phyloP scores from a whole-genome alignment of 2,888 invertebrate species.

The Torymus texanus region DNA sequence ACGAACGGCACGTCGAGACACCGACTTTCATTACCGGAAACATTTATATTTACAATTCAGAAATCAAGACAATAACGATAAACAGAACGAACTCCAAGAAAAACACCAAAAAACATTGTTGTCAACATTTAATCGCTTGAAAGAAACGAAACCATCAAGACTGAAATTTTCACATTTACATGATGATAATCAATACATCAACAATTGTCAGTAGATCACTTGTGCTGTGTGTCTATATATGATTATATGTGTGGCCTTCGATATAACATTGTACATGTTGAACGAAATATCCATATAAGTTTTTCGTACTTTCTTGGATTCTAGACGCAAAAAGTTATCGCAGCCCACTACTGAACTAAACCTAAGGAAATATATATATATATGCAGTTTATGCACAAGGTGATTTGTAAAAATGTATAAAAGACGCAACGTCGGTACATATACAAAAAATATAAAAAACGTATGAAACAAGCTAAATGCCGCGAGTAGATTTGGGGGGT shows the following conservation, averaged over 20 bases:
- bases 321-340: constrained; percentile 37
- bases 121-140: not conserved
- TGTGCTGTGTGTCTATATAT: not conserved
- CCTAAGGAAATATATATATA: constrained; percentile 46
- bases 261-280: constrained; percentile 42
- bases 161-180: constrained; percentile 19
- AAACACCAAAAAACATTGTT: not conserved
- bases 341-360: constrained; percentile 45
- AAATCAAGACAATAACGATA: constrained; percentile 3
- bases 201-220: constrained; percentile 1
- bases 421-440: constrained; percentile 57
- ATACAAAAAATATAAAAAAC: constrained; percentile 59
- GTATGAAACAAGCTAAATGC: constrained; percentile 62
- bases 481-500: constrained; percentile 56
- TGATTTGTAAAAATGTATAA: constrained; percentile 62
- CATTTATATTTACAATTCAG: constrained; percentile 49
- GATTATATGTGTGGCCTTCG: constrained; percentile 46
- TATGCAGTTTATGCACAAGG: constrained; percentile 42
- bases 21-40: constrained; percentile 17
- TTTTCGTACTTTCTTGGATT: constrained; percentile 31
- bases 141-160: constrained; percentile 27
- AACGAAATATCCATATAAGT: constrained; percentile 22
- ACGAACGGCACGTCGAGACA: constrained; percentile 15
- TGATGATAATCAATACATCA: constrained; percentile 4
- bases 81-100: constrained; percentile 12